Evolutionary conservation across 1,140 invertebrate species (phyloP).

Genomic region (Grapholita molesta): DNA sequence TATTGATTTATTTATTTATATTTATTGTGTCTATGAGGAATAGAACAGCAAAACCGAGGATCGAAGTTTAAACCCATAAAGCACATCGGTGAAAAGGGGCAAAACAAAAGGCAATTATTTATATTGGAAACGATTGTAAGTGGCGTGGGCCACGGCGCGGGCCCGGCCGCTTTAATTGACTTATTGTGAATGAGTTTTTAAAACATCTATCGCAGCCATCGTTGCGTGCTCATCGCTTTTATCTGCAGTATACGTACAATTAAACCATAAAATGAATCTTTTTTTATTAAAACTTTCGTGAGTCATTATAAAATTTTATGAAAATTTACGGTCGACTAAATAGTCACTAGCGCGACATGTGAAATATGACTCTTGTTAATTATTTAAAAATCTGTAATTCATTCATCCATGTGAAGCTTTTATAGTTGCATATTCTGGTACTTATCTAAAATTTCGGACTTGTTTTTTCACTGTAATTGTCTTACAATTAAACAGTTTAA

Average conservation of each 20-base stretch:
- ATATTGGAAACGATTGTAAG: slow-evolving; percentile 64
- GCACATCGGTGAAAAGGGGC: slow-evolving; percentile 45
- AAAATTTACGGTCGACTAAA: too few species aligned
- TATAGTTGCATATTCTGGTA: too few species aligned
- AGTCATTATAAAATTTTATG: too few species aligned
- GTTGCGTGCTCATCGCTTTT: slow-evolving; percentile 36
- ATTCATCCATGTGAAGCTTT: too few species aligned
- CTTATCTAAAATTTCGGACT: too few species aligned
- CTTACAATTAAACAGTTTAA: too few species aligned
- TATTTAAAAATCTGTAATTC: too few species aligned
- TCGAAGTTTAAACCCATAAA: slow-evolving; percentile 4
- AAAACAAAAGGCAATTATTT: slow-evolving; percentile 71
- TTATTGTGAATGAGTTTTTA: slow-evolving; percentile 75
- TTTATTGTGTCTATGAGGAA: background rate
- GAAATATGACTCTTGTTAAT: too few species aligned
- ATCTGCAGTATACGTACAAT: slow-evolving; percentile 24
- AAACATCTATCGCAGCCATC: slow-evolving; percentile 63
- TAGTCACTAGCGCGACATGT: too few species aligned
- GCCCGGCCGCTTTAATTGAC: slow-evolving; percentile 73
- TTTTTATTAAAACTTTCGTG: too few species aligned
- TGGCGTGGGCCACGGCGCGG: slow-evolving; percentile 62
- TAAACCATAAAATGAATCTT: background rate
- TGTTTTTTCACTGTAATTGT: too few species aligned
- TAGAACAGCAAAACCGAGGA: background rate
- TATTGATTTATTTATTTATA: background rate